These are phyloP conservation scores for Salvelinus fontinalis DNA, from an alignment of 2,113 vertebrate species.

Conservation along the genomic window DNA sequence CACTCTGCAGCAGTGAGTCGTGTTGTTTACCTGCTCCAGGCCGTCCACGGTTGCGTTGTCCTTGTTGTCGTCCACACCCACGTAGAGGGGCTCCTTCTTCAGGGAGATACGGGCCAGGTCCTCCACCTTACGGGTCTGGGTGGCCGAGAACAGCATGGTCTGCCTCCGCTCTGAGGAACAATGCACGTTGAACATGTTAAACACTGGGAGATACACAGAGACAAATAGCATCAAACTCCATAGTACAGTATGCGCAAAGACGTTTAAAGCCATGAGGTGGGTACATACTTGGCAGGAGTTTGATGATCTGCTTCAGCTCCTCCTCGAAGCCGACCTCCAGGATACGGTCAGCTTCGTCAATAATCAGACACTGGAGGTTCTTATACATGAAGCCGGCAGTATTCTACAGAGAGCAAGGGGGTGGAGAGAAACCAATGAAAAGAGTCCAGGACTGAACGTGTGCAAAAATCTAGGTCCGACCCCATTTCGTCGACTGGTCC, in stretches of 20 bases:
- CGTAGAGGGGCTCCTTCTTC: constrained; percentile 95
- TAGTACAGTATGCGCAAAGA: neutral
- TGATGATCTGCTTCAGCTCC: constrained; percentile 99
- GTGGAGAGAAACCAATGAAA: neutral
- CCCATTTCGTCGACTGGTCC: too few species aligned
- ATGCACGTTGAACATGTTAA: too few species aligned
- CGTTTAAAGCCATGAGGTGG: neutral
- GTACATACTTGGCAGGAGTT: constrained; percentile 90
- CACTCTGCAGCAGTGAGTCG: neutral
- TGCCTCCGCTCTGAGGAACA: constrained; percentile 82
- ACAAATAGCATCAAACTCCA: neutral
- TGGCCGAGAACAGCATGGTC: constrained; percentile 98
- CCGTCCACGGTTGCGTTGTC: constrained; percentile 93
- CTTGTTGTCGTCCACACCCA: constrained; percentile 96
- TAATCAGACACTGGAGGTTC: constrained; percentile 97
- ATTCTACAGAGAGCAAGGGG: constrained; percentile 78
- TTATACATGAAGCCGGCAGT: constrained; percentile 96
- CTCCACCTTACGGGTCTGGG: constrained; percentile 95
- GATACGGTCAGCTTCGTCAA: constrained; percentile 96
- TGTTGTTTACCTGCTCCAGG: constrained; percentile 85
- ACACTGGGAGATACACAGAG: neutral
- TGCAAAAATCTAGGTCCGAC: too few species aligned
- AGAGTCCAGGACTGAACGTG: neutral
- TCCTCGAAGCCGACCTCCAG: constrained; percentile 98
- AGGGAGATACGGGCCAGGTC: constrained; percentile 95